phyloP scores from a whole-genome alignment of 2,113 vertebrate species.

The Tapirus terrestris region DNA sequence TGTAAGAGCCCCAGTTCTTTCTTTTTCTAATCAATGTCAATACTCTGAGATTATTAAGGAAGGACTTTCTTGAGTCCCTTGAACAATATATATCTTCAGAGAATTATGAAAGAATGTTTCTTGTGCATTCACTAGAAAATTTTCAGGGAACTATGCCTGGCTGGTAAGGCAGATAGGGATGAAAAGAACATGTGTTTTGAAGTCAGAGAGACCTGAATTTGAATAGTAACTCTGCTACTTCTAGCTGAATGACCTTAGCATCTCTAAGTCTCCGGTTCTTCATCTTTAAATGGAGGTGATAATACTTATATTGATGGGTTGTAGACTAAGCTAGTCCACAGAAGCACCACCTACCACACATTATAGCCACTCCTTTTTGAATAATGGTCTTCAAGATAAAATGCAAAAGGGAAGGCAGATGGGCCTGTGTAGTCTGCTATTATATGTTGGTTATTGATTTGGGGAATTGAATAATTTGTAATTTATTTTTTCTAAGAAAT shows the following conservation, averaged over 20 bases:
- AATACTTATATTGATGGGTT: neutral
- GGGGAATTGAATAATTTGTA: neutral
- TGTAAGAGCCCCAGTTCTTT: neutral
- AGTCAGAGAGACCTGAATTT: neutral
- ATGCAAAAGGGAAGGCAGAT: neutral
- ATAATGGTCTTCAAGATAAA: conserved; percentile 35
- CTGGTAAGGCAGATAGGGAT: neutral
- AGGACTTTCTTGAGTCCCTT: neutral
- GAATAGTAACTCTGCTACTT: conserved; percentile 4
- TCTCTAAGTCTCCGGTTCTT: neutral
- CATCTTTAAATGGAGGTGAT: neutral
- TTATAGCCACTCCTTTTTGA: neutral
- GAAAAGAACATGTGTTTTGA: neutral
- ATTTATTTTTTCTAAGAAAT: conserved; percentile 20
- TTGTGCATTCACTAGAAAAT: neutral
- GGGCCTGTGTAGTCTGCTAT: neutral
- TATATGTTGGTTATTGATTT: conserved; percentile 32
- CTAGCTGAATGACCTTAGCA: neutral
- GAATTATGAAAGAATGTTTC: neutral
- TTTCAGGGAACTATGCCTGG: neutral
- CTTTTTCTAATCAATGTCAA: conserved; percentile 16
- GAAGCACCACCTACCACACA: neutral
- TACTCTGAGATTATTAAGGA: neutral
- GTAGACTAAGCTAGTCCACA: neutral
- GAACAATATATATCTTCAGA: neutral